Percentiles rank a stretch among this genome's conserved stretches.
These are phyloP conservation scores for Henicopernis longicauda DNA, from an alignment of 2,113 vertebrate species.

Conservation along the genomic window DNA sequence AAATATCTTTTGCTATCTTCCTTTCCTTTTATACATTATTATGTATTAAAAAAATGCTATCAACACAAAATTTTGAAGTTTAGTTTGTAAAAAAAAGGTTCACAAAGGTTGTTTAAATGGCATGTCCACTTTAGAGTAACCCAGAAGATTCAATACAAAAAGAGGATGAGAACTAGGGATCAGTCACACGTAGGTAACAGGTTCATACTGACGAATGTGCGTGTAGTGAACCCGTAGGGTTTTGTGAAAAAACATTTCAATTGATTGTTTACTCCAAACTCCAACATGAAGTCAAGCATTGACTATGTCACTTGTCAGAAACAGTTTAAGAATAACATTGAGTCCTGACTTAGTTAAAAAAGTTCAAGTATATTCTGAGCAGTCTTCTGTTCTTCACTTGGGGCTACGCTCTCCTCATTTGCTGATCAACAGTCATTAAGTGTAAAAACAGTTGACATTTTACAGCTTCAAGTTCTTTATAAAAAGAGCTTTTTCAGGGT, in stretches of 20 bases:
- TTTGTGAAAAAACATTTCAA: neutral
- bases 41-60: neutral
- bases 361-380: neutral
- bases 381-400: neutral
- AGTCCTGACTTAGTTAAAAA: neutral
- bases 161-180: neutral
- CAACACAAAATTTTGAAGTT: neutral
- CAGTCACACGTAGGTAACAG: neutral
- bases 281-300: neutral
- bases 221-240: neutral
- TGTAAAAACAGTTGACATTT: neutral
- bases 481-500: neutral
- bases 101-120: neutral
- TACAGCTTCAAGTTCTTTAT: neutral
- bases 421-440: neutral
- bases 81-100: neutral
- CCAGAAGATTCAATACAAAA: neutral
- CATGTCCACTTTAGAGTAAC: neutral
- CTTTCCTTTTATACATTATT: neutral
- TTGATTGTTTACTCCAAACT: neutral
- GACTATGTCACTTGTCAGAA: slow-evolving; percentile 12
- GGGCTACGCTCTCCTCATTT: neutral
- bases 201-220: neutral
- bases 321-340: neutral
- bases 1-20: neutral